Conservation (phyloP, 2,888 invertebrate genomes). For the Pristionchus arcanus region DNA sequence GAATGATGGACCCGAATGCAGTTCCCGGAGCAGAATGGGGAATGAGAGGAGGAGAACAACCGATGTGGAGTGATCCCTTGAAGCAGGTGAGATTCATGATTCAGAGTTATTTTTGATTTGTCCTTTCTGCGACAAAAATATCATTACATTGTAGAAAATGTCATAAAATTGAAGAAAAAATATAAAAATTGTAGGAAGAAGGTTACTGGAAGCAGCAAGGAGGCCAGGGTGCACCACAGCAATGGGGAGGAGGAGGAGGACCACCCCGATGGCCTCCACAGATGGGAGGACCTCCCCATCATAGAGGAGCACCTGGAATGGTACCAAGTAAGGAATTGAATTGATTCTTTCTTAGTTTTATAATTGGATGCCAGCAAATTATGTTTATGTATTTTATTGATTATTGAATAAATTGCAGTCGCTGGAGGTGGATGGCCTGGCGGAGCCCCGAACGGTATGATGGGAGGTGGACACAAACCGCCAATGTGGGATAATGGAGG, state of each 20-base stretch:
- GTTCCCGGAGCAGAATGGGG: conserved; percentile 58
- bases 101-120: too few relatives aligned
- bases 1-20: conserved; percentile 62
- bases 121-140: neutral
- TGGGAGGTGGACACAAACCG: conserved; percentile 55
- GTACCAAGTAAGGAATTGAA: neutral
- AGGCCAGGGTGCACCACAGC: neutral
- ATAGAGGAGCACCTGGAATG: conserved; percentile 43
- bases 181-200: conserved; percentile 2
- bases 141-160: neutral
- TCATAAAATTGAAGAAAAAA: too few relatives aligned
- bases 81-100: conserved; percentile 33
- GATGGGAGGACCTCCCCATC: conserved; percentile 53
- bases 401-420: neutral
- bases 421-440: conserved; percentile 55
- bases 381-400: neutral
- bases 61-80: conserved; percentile 67
- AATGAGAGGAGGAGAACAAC: conserved; percentile 57
- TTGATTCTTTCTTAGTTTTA: too few relatives aligned
- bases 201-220: conserved; percentile 54
- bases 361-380: too few relatives aligned
- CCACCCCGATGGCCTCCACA: conserved; percentile 54
- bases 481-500: conserved; percentile 54
- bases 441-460: conserved; percentile 59
- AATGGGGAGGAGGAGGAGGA: conserved; percentile 26